Conservation (phyloP, 2,888 invertebrate genomes). For the Dione juno region DNA sequence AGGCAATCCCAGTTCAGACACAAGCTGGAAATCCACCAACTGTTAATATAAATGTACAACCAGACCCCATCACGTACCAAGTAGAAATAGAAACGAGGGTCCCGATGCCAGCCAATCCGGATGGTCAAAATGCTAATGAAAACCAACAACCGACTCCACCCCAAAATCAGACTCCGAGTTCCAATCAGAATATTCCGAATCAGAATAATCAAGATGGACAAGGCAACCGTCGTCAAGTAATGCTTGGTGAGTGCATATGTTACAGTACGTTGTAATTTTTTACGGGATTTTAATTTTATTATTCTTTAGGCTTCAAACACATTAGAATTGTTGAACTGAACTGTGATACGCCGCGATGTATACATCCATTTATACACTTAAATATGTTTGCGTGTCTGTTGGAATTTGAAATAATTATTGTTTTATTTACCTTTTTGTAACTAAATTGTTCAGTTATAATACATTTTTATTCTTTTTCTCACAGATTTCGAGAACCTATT, state of each 20-base stretch:
- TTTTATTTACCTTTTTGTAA: too few relatives aligned
- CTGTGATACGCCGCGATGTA: too few relatives aligned
- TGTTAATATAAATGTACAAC: conserved; percentile 47
- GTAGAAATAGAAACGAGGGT: conserved; percentile 68
- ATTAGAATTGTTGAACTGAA: too few relatives aligned
- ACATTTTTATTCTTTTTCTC: too few relatives aligned
- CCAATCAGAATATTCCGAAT: conserved; percentile 27
- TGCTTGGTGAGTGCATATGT: conserved; percentile 54
- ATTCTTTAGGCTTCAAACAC: too few relatives aligned
- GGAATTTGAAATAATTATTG: too few relatives aligned
- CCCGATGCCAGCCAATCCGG: conserved; percentile 63
- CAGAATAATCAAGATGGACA: conserved; percentile 44
- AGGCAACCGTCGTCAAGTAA: conserved; percentile 55
- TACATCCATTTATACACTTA: too few relatives aligned
- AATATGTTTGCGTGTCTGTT: too few relatives aligned
- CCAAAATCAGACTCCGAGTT: conserved; percentile 18
- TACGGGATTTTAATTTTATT: neutral
- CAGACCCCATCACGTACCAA: conserved; percentile 63
- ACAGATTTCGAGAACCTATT: conserved; percentile 67
- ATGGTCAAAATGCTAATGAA: conserved; percentile 46
- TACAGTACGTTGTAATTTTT: neutral
- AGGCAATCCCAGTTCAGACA: conserved; percentile 25
- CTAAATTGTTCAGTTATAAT: too few relatives aligned
- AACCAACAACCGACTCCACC: conserved; percentile 29
- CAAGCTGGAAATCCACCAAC: conserved; percentile 57